Evolutionary conservation across 2,797 vertebrate genomes (phyloP).

Genomic region (Phoeniculus purpureus): DNA sequence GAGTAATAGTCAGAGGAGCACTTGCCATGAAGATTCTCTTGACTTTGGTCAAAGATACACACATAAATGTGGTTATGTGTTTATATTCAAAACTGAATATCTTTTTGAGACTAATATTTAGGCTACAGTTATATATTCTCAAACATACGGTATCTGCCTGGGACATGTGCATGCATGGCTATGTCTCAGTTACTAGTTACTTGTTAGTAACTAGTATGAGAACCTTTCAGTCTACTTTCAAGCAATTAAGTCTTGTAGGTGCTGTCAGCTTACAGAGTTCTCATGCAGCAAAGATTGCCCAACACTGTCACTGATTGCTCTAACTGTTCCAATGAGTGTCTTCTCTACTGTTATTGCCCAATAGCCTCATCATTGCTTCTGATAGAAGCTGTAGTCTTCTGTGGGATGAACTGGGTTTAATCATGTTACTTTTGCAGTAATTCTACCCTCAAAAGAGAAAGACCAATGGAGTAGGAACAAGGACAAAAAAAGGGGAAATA

Average conservation of each 20-base stretch:
- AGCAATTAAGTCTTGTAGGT: background rate
- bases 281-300: background rate
- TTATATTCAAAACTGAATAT: background rate
- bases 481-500: background rate
- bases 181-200: background rate
- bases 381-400: background rate
- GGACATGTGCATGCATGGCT: accelerated
- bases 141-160: background rate
- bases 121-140: background rate
- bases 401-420: background rate
- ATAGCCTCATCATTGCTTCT: background rate
- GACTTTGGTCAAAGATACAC: background rate
- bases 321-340: background rate
- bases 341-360: background rate
- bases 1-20: background rate
- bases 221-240: background rate
- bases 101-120: background rate
- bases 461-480: background rate
- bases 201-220: background rate
- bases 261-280: background rate
- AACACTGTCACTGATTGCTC: background rate
- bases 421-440: background rate
- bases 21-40: background rate
- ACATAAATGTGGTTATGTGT: background rate
- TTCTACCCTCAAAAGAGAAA: background rate